Evolutionary conservation across 2,113 vertebrate species (phyloP), one percentile per base, ranked within the genome.

Genomic region (Dermatemys mawii): DNA sequence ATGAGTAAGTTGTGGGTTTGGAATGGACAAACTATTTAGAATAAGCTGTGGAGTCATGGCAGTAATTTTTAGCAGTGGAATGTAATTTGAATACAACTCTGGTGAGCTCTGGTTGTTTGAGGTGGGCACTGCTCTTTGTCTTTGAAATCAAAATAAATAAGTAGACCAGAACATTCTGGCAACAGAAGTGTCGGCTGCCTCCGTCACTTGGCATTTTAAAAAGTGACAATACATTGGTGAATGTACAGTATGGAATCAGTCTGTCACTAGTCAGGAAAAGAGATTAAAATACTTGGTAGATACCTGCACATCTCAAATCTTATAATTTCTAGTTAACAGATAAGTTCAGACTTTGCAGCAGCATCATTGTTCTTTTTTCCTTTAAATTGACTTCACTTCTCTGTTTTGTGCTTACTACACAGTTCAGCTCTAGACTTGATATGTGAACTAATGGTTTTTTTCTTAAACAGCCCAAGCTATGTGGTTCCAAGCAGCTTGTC

Each of bases 401-500:
- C 67, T 88, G 50, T 91, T 87, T 55, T 80, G 6, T 78, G 51
- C 44, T 27, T 85, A 21, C 87, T 91, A 89, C 76, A 46, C 85
- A 92, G 91, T 24, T 70, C 88, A 90, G 54, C 93, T 92, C 16
- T 5, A 53, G 29, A 75, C 70, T 26, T 55, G 5, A 83, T 26
- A 14, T 89, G 41, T 38, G 87, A 54, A 80, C 83, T 97, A 60
- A 97, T 2, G 51, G 2, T 41, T 10, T 85, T 27, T 75, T 92
- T 90, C 5, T 76, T 17, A 48, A 76, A 48, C 97, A 99, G 99
- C 93, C 99, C 99, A 4, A 99, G 99, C 97, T 99, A 99, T 2
- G 99, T 99, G 67, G 98, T 99, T 80, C 99, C 99, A 41, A 99
- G 99, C 97, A 99, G 98, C 94, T 98, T 99, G 17, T 99, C 99